Base-by-base conservation (phyloP, 2,797 vertebrate genomes). In the Lophotriccus pileatus region DNA sequence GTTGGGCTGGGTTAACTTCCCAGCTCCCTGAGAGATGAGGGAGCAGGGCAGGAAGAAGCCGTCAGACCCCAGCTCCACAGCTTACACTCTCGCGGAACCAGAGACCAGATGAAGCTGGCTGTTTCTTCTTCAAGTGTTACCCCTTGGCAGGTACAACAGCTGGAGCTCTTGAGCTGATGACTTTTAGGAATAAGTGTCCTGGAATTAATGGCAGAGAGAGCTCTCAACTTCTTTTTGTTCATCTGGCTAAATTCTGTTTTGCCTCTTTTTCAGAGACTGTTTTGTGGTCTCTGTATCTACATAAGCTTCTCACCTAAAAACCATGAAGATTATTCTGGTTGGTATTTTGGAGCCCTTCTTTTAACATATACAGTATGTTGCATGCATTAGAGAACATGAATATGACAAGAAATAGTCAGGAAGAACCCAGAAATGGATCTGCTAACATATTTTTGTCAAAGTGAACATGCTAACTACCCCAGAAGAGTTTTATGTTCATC, bases 61-160 rank as follows among this genome's bases (percentile, higher is more conserved):
- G 23, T 63, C 2, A 3, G 56, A 52, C 4, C 16, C 27, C 72
- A 87, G 55, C 22, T 25, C 13, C 64, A 74, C 25, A 80, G 67
- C 14, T 63, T 9, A 89, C 3, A 5, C 19, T 44, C 12, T 14
- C 0, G 0, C 12, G 36, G 44, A 85, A 83, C 4, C 28, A 34
- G 7, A 92, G 64, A 17, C 17, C 18, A 64, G 25, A 32, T 77
- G 70, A 72, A 85, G 41, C 11, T 76, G 52, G 15, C 25, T 82
- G 6, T 37, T 76, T 3, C 41, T 63, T 64, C 24, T 59, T 46
- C 15, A 53, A 49, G 41, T 30, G 13, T 24, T 46, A 44, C 21
- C 59, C 36, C 63, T 56, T 30, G 37, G 19, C 23, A 80, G 30
- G 21, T 52, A 52, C 21, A 70, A 87, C 10, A 80, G 46, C 27